Evolutionary conservation across 2,797 vertebrate species (phyloP), one percentile per base, ranked within the genome.

Genomic region (Iguana delicatissima): DNA sequence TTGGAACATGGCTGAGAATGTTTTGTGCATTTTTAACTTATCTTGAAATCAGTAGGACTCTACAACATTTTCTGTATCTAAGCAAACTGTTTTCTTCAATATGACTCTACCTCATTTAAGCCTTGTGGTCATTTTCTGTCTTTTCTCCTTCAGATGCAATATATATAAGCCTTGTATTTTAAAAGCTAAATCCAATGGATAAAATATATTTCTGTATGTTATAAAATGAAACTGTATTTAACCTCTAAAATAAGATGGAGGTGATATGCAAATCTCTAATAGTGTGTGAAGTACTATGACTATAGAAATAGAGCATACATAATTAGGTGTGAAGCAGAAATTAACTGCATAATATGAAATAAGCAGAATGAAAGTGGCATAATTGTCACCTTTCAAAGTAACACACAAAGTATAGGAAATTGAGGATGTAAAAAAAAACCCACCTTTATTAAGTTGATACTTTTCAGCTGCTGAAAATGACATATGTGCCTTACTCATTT

Each of bases 351-450:
- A 26, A 38, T 35, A 74, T 52, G 32, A 32, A 86, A 35, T 32
- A 3, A 84, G 0, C 35, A 0, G 76, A 35, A 14, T 85, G 0
- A 91, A 12, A 18, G 1, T 2, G 7, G 42, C 55, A 57, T 0
- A 0, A 84, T 87, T 89, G 18, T 46, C 83, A 89, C 76, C 62
- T 85, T 72, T 85, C 52, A 85, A 72, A 72, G 62, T 79, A 80
- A 72, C 35, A 10, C 2, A 74, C 26, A n/a, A n/a, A 1, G 22
- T 3, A 6, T 2, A 50, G 14, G 16, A 88, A 92, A 77, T 85
- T 55, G 13, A 24, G 76, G 73, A n/a, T 83, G 73, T 10, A 4
- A 1, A 0, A n/a, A 35, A 81, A 80, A 18, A 1, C 4, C 20
- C 83, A 0, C 1, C 3, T 4, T 86, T 0, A 1, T 86, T 32